These are phyloP conservation scores for Linepithema humile DNA, from an alignment of 1,140 invertebrate species.

Conservation along the genomic window DNA sequence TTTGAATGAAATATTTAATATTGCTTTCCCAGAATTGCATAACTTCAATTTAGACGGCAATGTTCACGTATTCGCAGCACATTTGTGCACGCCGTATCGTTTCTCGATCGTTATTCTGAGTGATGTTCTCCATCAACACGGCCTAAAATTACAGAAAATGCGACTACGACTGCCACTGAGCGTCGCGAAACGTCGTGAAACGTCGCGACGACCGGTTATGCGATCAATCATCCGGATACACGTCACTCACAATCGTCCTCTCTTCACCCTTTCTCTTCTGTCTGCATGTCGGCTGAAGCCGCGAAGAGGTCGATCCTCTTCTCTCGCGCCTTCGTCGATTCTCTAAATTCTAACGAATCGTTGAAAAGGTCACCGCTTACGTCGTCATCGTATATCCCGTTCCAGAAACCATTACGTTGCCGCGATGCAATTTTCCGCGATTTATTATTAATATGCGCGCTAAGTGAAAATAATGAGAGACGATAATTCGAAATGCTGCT, in stretches of 20 bases:
- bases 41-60: background rate
- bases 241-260: conserved; percentile 12
- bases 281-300: background rate
- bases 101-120: conserved; percentile 26
- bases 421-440: conserved; percentile 15
- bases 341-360: conserved; percentile 53
- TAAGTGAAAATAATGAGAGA: conserved; percentile 6
- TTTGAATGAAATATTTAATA: background rate
- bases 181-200: background rate
- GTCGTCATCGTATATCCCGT: conserved; percentile 4
- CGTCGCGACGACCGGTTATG: conserved; percentile 7
- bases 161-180: conserved; percentile 17
- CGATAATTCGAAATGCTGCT: background rate
- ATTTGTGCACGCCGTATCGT: background rate
- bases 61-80: background rate
- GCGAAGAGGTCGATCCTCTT: conserved; percentile 16
- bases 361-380: conserved; percentile 50
- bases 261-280: conserved; percentile 32
- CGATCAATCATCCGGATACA: conserved; percentile 27
- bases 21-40: background rate
- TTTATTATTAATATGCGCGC: conserved; percentile 14
- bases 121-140: conserved; percentile 38
- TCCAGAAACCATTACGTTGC: conserved; percentile 24
- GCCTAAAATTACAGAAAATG: conserved; percentile 41
- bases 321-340: conserved; percentile 24